A percentile compares a stretch with the other conserved stretches of the same genome.
Evolutionary conservation across 2,113 vertebrate species (phyloP).

Genomic region (Marcusenius ussheri): DNA sequence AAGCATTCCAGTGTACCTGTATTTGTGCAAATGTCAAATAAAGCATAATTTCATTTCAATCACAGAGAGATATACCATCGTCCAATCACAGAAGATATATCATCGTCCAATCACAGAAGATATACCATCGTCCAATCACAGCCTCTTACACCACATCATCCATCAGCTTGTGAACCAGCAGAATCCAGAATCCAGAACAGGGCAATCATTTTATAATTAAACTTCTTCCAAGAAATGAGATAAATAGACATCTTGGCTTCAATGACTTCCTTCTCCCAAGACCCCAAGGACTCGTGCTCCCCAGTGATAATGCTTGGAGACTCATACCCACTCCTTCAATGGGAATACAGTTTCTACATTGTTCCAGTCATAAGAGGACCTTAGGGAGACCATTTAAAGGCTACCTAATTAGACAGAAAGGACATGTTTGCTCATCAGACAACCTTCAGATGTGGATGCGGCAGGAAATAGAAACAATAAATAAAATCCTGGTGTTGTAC

Average conservation of each 20-base stretch:
- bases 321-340: background rate
- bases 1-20: background rate
- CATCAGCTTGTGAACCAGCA: slow-evolving; percentile 65
- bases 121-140: background rate
- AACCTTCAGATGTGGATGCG: background rate
- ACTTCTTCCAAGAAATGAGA: slow-evolving; percentile 59
- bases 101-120: background rate
- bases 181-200: slow-evolving; percentile 61
- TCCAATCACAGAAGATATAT: background rate
- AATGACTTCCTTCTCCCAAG: background rate
- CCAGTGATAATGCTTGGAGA: background rate
- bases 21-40: background rate
- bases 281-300: background rate
- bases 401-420: slow-evolving; percentile 22
- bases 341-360: background rate
- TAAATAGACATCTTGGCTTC: background rate
- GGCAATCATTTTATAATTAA: slow-evolving; percentile 67
- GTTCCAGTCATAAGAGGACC: background rate
- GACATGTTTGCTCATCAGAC: slow-evolving; percentile 16
- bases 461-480: background rate
- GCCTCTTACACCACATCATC: slow-evolving; percentile 48
- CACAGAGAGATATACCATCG: background rate
- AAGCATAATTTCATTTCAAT: background rate
- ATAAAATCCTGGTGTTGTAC: slow-evolving; percentile 4
- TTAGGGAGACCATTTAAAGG: slow-evolving; percentile 23